Evolutionary conservation across 1,140 invertebrate species (phyloP), one percentile per base, ranked within the genome.

Genomic region (Leptinotarsa undecemlineata): DNA sequence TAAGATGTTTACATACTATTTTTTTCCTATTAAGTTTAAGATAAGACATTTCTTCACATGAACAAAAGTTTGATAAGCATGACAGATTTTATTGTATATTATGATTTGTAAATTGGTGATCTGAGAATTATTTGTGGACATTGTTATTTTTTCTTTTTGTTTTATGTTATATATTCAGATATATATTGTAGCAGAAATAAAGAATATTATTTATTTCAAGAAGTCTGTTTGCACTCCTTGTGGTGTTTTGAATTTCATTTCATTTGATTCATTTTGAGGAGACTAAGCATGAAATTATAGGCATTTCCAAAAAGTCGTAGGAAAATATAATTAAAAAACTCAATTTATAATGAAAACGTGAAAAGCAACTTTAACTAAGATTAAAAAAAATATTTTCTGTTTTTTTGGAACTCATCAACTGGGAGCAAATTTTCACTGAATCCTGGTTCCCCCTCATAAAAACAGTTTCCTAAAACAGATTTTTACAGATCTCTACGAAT

Each of bases 1-100:
- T 90, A 84, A 85, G 66, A 57, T 72, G 19, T n/a, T 63, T 72
- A 72, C n/a, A 42, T 70, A 48, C 20, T 57, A 48, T 57, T 57
- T 23, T 68, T 48, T 70, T 57, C 20, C 33, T 57, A 21, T 70
- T 70, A 21, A 61, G 21, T 19, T 63, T 48, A 63, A 48, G 48
- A 20, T 26, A 19, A 71, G 48, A 60, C 15, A n/a, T 71, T 61
- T 19, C n/a, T 60, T 71, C 57, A 47, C 13, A 68, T 68, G 42
- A 42, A 68, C 23, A 17, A 42, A 47, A 17, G 23, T 21, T 63
- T 63, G 14, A 23, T 64, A 72, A 13, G 20, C 17, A 21, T 19
- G 20, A 57, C 20, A 20, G 15, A 51, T 57, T 70, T 60, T 51
- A 51, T 51, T 60, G 19, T 51, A 17, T n/a, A 57, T 17, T 57